Base-by-base conservation (phyloP, 1,140 invertebrate genomes). In the Cardiocondyla obscurior region DNA sequence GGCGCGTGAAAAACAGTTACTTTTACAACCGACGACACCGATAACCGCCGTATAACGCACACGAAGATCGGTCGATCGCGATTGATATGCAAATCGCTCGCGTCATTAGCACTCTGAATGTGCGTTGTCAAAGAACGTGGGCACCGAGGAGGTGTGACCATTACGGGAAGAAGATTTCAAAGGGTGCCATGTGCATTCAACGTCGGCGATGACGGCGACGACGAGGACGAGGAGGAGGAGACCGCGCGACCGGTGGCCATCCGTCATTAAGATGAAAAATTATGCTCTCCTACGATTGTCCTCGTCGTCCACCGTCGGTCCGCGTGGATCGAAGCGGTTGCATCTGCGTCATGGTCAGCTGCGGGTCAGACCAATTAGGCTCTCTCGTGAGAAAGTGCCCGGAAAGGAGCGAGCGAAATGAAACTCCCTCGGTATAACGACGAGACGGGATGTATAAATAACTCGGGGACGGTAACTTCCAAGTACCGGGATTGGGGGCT, bases 211-310 rank as follows among this genome's bases (percentile, higher is more conserved):
- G 57, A 33, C 16, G 44, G 22, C 5, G 28, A 55, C 39, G n/a
- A 70, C 42, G 33, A 76, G 44, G n/a, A n/a, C n/a, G n/a, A 42
- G 64, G 69, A 64, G 84, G 33, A 82, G 62, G 60, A 67, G 69
- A 81, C 33, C 19, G 74, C 28, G 62, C 53, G 49, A 36, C 57
- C 60, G 81, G 64, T 86, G 88, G 88, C 83, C 85, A 90, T 84
- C 82, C 83, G 85, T 91, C 90, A 88, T 91, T 91, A 91, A 91
- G 89, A 87, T 90, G 90, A 91, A 90, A 90, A 90, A 90, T 90
- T 89, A 88, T 69, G 36, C 79, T 82, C 85, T 82, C 73, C 62
- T 87, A 55, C 72, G 72, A 77, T 85, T 73, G 72, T 82, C 53
- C 25, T 39, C 79, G 44, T 82, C 49, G 73, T 87, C 49, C 33